Conservation (phyloP, 2,113 vertebrate genomes). For the Mesocricetus auratus region DNA sequence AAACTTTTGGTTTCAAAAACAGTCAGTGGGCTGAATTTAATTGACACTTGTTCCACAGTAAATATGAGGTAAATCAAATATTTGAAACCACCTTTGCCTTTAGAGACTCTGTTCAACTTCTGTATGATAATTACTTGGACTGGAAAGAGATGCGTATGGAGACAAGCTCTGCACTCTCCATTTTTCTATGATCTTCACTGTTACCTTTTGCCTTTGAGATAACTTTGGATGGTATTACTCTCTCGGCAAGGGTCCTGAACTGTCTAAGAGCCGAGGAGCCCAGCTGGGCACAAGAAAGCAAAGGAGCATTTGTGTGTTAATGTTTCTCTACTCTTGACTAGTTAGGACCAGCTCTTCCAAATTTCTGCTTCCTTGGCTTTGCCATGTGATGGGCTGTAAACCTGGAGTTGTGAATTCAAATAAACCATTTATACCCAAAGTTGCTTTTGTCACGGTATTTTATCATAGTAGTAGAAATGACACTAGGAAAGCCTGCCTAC, state of each 20-base stretch:
- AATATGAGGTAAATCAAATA: background rate
- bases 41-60: background rate
- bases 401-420: background rate
- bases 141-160: rapidly evolving
- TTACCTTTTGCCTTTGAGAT: background rate
- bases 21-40: background rate
- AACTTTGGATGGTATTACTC: rapidly evolving
- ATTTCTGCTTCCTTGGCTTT: too few relatives aligned
- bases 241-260: background rate
- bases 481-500: background rate
- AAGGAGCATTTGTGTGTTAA: background rate
- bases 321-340: background rate
- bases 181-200: background rate
- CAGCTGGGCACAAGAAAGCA: background rate
- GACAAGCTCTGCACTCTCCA: rapidly evolving
- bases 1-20: constrained; percentile 27
- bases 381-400: too few relatives aligned
- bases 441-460: background rate
- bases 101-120: background rate
- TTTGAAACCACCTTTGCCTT: background rate
- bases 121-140: background rate
- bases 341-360: background rate
- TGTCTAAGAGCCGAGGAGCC: background rate
- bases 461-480: background rate
- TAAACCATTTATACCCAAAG: background rate